Evolutionary conservation across 92 coral and sea anemone genomes (phyloP).

Genomic region (Anthopleura xanthogrammica): DNA sequence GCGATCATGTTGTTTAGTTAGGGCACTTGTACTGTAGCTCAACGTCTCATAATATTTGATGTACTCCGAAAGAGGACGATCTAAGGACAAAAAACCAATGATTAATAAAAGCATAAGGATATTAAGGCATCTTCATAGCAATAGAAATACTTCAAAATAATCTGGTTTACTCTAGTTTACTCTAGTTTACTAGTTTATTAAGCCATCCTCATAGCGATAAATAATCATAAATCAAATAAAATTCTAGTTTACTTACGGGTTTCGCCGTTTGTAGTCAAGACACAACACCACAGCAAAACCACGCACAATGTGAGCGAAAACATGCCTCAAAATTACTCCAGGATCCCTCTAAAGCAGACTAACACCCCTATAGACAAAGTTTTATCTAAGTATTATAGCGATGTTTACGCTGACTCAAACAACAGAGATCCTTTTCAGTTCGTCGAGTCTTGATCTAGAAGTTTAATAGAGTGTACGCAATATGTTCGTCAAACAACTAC

Average conservation of each 20-base stretch:
- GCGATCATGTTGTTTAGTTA: constrained; percentile 67
- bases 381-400: neutral
- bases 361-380: neutral
- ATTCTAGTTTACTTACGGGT: constrained; percentile 47
- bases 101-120: neutral
- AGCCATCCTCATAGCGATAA: neutral
- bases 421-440: no score
- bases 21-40: constrained; percentile 63
- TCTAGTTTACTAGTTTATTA: no score
- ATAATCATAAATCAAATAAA: constrained; percentile 7
- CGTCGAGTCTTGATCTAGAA: no score
- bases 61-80: constrained; percentile 79
- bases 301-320: constrained; percentile 43
- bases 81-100: constrained; percentile 45
- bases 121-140: no score
- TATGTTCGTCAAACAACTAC: no score
- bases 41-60: constrained; percentile 84
- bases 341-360: neutral
- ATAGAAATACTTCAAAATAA: no score
- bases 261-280: constrained; percentile 36
- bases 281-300: constrained; percentile 29
- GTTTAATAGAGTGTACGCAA: no score
- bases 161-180: no score
- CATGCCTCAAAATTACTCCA: constrained; percentile 20
- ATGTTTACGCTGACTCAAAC: no score